These are phyloP conservation scores for Anabacerthia variegaticeps DNA, from an alignment of 2,797 vertebrate genomes.

Conservation along the genomic window DNA sequence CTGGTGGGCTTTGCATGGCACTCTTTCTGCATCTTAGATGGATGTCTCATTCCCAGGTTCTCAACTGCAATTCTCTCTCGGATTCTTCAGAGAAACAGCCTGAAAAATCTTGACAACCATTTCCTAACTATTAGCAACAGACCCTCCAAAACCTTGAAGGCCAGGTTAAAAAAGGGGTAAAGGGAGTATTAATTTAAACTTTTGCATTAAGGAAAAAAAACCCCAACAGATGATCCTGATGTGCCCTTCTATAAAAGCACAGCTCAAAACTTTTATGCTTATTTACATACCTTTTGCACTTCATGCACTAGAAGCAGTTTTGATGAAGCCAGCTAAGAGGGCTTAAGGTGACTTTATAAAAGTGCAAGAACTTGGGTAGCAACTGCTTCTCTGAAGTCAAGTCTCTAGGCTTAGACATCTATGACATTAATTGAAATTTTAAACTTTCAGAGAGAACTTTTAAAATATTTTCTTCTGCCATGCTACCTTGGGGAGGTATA, in stretches of 20 bases:
- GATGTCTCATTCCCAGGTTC: background rate
- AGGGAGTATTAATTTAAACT: background rate
- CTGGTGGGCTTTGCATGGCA: background rate
- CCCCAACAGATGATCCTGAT: background rate
- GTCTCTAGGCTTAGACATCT: conserved; percentile 52
- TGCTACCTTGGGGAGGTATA: conserved; percentile 71
- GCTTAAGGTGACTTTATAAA: background rate
- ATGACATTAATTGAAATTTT: conserved; percentile 73
- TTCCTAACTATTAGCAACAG: background rate
- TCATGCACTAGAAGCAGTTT: background rate
- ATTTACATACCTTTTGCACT: background rate
- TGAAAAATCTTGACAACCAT: background rate
- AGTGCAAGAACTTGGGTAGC: background rate
- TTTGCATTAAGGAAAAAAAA: background rate
- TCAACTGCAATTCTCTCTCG: background rate
- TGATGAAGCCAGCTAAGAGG: background rate
- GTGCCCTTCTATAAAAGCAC: background rate
- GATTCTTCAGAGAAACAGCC: background rate
- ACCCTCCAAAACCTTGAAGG: background rate
- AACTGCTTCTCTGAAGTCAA: conserved; percentile 18
- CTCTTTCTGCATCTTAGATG: background rate
- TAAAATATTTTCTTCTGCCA: conserved; percentile 75
- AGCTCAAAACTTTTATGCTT: background rate
- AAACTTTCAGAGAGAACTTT: conserved; percentile 70
- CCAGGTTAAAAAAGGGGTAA: background rate